Percentiles rank a stretch among this genome's conserved stretches.
Conservation (phyloP, 2,797 vertebrate genomes). For the Micromesistius poutassou region DNA sequence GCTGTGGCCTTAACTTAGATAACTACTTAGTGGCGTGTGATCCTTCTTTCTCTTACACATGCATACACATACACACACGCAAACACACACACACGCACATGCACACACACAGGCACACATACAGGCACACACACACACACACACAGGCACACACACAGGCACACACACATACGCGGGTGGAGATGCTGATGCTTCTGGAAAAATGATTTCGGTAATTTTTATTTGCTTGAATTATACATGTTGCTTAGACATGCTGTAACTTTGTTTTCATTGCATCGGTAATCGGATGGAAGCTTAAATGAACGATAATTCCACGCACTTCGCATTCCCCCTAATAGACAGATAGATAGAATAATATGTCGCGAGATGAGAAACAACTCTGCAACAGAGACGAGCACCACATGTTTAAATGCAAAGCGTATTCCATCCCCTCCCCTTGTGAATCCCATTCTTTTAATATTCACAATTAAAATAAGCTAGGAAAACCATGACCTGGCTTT, state of each 20-base stretch:
- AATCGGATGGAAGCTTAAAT: slow-evolving; percentile 43
- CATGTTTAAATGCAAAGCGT: background rate
- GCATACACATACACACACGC: background rate
- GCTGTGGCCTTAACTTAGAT: slow-evolving; percentile 51
- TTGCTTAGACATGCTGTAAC: slow-evolving; percentile 21
- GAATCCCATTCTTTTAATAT: no score
- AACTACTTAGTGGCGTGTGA: slow-evolving; percentile 50
- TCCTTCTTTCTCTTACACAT: slow-evolving; percentile 35
- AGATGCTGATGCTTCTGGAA: slow-evolving; percentile 17
- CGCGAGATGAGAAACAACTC: slow-evolving; percentile 27
- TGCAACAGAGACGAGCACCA: slow-evolving; percentile 10
- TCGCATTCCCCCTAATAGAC: slow-evolving; percentile 21
- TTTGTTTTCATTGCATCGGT: slow-evolving; percentile 34
- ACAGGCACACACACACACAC: background rate
- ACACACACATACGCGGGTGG: background rate
- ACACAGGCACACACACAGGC: background rate
- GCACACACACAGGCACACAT: background rate
- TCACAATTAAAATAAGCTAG: background rate
- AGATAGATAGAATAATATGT: slow-evolving; percentile 40
- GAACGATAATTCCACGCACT: slow-evolving; percentile 29
- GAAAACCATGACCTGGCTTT: background rate
- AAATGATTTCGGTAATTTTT: slow-evolving; percentile 43
- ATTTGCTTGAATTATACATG: slow-evolving; percentile 34
- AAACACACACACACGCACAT: background rate
- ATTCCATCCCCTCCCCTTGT: no score